Base-by-base conservation (phyloP, 2,888 invertebrate species). In the Athetis lepigone region DNA sequence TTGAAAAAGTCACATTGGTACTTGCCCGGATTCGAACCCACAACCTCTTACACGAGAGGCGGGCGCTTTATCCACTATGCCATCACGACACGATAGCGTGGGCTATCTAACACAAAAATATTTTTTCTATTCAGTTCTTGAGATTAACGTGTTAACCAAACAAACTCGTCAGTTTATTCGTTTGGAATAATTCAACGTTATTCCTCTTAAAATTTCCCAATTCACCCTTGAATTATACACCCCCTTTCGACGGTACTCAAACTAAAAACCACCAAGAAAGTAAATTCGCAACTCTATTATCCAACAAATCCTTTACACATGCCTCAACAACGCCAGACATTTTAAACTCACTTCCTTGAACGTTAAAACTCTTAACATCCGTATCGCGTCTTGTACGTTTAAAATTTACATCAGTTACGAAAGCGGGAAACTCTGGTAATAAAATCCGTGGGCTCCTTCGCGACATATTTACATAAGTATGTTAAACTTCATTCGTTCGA, bases 381-480 rank as follows among this genome's bases (percentile, higher is more conserved):
- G 57, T 60, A 66, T 58, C 60, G 70, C 54, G 70, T 67, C 75
- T 70, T 67, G 61, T 71, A 75, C 71, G 67, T 71, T 77, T 77
- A 67, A 76, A 77, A 76, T 76, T 77, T 77, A 76, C 76, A 77
- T 76, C 75, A 61, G 67, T 77, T 76, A 71, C 64, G 59, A 63
- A 58, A 40, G 63, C 19, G 43, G 62, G 56, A 57, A 74, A 71
- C 58, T 76, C 67, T 9, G 51, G 67, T 74, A 76, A 77, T 76
- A 77, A 76, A 76, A 77, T 77, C 63, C 56, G 51, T 58, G 55
- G 61, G 60, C 46, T 66, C 61, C 45, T 61, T 77, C 61, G 59
- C 71, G 77, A 77, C 77, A 76, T 75, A 77, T 76, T 76, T 77
- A 70, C 71, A 77, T 76, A 76, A 74, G 70, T 70, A 70, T 55